Evolutionary conservation across 1,140 invertebrate species (phyloP).

Genomic region (Leptinotarsa lineolata): DNA sequence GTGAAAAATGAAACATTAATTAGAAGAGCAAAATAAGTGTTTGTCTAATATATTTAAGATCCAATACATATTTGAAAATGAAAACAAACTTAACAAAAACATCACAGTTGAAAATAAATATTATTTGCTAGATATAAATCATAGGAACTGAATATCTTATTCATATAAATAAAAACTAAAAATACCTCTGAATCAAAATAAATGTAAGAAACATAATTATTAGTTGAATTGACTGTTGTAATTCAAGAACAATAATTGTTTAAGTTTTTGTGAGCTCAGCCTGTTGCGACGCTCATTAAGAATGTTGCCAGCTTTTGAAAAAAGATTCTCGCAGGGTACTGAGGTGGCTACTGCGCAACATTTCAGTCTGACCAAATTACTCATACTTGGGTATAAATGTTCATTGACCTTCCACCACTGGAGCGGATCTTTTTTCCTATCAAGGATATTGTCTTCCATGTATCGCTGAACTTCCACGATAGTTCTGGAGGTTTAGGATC

Average conservation of each 20-base stretch:
- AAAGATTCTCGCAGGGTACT: slow-evolving; percentile 3
- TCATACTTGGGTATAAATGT: not conserved
- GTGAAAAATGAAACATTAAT: not conserved
- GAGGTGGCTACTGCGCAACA: slow-evolving; percentile 4
- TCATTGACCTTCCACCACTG: not conserved
- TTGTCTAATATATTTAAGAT: not conserved
- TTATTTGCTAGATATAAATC: not conserved
- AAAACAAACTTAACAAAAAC: not conserved
- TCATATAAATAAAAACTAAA: not conserved
- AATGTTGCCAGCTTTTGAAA: slow-evolving; percentile 15
- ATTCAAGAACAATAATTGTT: slow-evolving; percentile 14
- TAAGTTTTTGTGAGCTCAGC: slow-evolving; percentile 10
- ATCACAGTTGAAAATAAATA: not conserved
- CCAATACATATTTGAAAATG: not conserved
- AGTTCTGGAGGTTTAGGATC: slow-evolving; percentile 8
- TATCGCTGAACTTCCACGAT: slow-evolving; percentile 29
- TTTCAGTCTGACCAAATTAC: not conserved
- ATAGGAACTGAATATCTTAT: not conserved
- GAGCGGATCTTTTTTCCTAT: slow-evolving; percentile 1
- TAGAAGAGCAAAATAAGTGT: not conserved
- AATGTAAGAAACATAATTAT: not conserved
- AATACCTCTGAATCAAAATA: not conserved
- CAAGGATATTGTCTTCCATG: slow-evolving; percentile 9
- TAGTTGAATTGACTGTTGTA: not conserved
- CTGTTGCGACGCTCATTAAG: not conserved